These are phyloP conservation scores for Acronicta psi DNA, from an alignment of 2,888 invertebrate genomes.

Conservation along the genomic window DNA sequence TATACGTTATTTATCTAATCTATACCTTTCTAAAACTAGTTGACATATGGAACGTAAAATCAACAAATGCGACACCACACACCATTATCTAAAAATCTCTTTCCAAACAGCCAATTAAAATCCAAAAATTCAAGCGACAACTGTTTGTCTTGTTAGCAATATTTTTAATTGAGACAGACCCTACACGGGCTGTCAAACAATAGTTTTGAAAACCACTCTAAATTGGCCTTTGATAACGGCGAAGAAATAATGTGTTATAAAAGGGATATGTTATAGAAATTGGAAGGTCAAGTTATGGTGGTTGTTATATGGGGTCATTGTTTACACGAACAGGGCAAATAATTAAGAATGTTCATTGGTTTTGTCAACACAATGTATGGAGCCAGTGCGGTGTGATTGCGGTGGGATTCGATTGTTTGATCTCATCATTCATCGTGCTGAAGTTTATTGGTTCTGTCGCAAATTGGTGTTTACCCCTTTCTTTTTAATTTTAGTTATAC, in stretches of 20 bases:
- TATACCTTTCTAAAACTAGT: background rate
- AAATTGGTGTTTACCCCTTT: conserved; percentile 58
- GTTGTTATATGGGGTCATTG: conserved; percentile 77
- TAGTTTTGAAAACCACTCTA: conserved; percentile 68
- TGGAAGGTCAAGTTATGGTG: conserved; percentile 64
- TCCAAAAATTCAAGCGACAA: conserved; percentile 78
- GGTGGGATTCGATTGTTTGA: conserved; percentile 79
- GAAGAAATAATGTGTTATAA: conserved; percentile 13
- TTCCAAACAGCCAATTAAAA: conserved; percentile 84
- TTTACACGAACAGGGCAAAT: conserved; percentile 85
- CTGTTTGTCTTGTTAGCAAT: conserved; percentile 86
- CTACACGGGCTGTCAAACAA: conserved; percentile 78
- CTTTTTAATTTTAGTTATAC: conserved; percentile 40
- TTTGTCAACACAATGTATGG: conserved; percentile 83
- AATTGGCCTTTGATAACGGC: conserved; percentile 53
- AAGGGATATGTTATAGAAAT: conserved; percentile 29
- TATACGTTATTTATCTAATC: background rate
- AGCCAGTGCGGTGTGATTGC: conserved; percentile 69
- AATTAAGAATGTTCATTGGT: conserved; percentile 88
- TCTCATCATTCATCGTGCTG: conserved; percentile 68
- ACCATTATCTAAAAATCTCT: conserved; percentile 74
- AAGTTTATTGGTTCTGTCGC: conserved; percentile 70
- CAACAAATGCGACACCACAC: conserved; percentile 53
- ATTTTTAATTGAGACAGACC: conserved; percentile 87
- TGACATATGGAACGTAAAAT: conserved; percentile 38